A percentile compares a stretch with the other conserved stretches of the same genome.
Conservation (phyloP, 2,888 invertebrate genomes). For the Vandiemenella viatica region DNA sequence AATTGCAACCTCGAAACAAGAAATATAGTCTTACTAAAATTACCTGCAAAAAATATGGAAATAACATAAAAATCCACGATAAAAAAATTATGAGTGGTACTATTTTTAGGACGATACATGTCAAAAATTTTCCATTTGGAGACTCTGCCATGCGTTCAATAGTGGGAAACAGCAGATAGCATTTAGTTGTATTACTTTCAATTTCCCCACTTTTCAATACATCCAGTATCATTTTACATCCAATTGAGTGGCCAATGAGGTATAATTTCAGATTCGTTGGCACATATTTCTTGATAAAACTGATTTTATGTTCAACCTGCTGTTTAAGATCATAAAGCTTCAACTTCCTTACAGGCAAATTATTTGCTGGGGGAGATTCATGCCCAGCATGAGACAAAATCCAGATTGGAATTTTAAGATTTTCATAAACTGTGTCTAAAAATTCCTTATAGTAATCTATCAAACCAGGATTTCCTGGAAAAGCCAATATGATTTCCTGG, state of each 20-base stretch:
- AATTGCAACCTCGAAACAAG: conserved; percentile 9
- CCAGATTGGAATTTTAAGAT: conserved; percentile 58
- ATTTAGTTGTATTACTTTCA: conserved; percentile 32
- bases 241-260: conserved; percentile 82
- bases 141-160: conserved; percentile 66
- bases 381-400: conserved; percentile 72
- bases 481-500: conserved; percentile 51
- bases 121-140: conserved; percentile 56
- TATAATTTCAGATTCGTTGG: conserved; percentile 58
- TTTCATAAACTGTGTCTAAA: conserved; percentile 44
- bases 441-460: conserved; percentile 68
- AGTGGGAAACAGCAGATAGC: conserved; percentile 73
- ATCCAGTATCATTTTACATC: conserved; percentile 67
- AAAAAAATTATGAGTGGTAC: conserved; percentile 32
- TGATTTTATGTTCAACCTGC: conserved; percentile 64
- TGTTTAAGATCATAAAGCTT: conserved; percentile 54
- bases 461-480: conserved; percentile 82
- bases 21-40: conserved; percentile 41
- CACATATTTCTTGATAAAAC: conserved; percentile 57
- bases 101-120: conserved; percentile 38
- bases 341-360: conserved; percentile 34
- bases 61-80: conserved; percentile 33
- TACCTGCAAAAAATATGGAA: conserved; percentile 38
- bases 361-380: conserved; percentile 33
- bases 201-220: conserved; percentile 34